Percentiles rank a stretch among this genome's conserved stretches.
Evolutionary conservation across 1,140 invertebrate species (phyloP).

Genomic region (Drosophila obscura): DNA sequence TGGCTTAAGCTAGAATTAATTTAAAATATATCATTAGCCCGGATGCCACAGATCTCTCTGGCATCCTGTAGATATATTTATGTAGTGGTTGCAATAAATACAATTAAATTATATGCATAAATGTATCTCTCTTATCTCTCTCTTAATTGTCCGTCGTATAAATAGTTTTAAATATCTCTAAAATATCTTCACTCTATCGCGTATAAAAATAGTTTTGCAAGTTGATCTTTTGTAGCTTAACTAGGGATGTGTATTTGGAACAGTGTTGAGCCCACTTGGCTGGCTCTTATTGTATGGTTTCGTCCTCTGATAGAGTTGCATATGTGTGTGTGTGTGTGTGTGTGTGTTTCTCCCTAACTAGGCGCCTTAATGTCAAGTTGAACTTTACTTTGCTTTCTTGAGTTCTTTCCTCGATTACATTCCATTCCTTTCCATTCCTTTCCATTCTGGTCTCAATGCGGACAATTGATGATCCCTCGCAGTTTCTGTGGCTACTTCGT

Average conservation of each 20-base stretch:
- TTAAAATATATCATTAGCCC: conserved; percentile 58
- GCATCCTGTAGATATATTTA: background rate
- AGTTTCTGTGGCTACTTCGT: conserved; percentile 53
- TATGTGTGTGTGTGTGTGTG: conserved; percentile 29
- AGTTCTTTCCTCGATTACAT: conserved; percentile 28
- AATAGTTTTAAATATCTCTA: conserved; percentile 34
- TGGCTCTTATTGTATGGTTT: conserved; percentile 49
- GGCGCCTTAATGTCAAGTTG: conserved; percentile 70
- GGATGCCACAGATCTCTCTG: conserved; percentile 13
- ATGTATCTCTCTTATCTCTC: no score
- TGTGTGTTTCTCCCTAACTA: conserved; percentile 27
- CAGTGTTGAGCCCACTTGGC: conserved; percentile 46
- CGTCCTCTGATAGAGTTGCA: conserved; percentile 34
- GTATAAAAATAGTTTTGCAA: conserved; percentile 2
- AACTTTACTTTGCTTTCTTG: conserved; percentile 73
- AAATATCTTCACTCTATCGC: background rate
- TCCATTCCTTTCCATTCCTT: no score
- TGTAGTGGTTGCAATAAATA: conserved; percentile 52
- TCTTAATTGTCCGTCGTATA: conserved; percentile 6
- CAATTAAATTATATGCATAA: conserved; percentile 26
- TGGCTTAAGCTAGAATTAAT: conserved; percentile 56
- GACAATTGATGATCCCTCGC: conserved; percentile 41
- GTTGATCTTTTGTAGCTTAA: conserved; percentile 30
- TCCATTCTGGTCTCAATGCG: background rate
- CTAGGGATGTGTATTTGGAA: conserved; percentile 70